Conservation (phyloP, 1,140 invertebrate genomes). For the Papilio polyxenes region DNA sequence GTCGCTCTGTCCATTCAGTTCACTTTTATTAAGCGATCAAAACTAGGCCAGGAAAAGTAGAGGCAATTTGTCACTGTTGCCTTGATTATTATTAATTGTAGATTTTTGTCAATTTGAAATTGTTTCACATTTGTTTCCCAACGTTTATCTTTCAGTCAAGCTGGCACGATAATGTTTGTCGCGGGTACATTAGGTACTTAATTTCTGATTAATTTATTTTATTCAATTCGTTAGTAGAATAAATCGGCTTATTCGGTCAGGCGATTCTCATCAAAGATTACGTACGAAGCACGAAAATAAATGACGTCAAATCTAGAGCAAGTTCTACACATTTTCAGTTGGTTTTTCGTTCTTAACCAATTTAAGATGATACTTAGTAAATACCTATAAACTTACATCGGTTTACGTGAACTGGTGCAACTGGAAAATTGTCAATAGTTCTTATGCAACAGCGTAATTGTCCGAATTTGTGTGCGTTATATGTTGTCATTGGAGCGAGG, state of each 20-base stretch:
- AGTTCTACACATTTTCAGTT: not conserved
- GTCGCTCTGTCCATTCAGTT: constrained; percentile 51
- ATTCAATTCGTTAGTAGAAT: not conserved
- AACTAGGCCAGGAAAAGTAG: constrained; percentile 57
- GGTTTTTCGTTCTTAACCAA: not conserved
- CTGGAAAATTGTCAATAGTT: constrained; percentile 36
- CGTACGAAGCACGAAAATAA: not conserved
- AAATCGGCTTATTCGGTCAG: not conserved
- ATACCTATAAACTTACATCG: not conserved
- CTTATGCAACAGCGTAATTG: constrained; percentile 59
- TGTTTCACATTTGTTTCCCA: constrained; percentile 17
- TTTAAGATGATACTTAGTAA: not conserved
- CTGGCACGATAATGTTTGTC: not conserved
- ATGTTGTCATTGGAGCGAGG: constrained; percentile 62
- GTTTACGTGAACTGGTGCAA: not conserved
- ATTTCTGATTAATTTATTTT: not conserved
- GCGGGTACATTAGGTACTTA: not conserved
- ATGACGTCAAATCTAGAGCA: not conserved
- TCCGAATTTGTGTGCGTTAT: constrained; percentile 51
- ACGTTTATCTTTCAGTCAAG: not conserved
- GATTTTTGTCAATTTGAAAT: constrained; percentile 23
- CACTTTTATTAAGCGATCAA: constrained; percentile 59
- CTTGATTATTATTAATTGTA: constrained; percentile 46
- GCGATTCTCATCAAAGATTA: not conserved
- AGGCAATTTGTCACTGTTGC: constrained; percentile 47